These are phyloP conservation scores for Tupiocoris notatus DNA, from an alignment of 2,888 invertebrate genomes.

Conservation along the genomic window DNA sequence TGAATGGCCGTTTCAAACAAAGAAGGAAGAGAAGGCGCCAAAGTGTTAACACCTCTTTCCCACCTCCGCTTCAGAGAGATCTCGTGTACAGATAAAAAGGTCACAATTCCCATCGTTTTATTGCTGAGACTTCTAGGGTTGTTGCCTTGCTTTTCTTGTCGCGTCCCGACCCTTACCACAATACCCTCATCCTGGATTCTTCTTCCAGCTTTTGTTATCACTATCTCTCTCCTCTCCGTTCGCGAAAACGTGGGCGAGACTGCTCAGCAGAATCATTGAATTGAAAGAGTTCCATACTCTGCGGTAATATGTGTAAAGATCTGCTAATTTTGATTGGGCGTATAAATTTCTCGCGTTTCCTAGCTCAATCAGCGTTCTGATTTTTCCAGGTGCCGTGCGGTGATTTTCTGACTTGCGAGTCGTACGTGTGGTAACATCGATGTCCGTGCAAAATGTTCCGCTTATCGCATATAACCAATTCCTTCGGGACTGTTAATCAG, in stretches of 20 bases:
- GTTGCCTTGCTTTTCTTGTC: not conserved
- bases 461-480: not conserved
- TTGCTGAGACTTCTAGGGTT: constrained; percentile 1
- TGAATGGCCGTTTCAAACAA: not conserved
- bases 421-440: not conserved
- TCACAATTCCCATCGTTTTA: constrained; percentile 36
- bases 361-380: too few species aligned
- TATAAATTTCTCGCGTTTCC: too few species aligned
- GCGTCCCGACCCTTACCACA: not conserved
- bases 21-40: constrained; percentile 20
- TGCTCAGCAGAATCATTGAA: not conserved
- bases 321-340: too few species aligned
- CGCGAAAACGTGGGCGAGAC: not conserved
- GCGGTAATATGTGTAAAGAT: too few species aligned
- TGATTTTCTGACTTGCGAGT: too few species aligned
- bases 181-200: too few species aligned
- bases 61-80: constrained; percentile 1
- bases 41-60: constrained; percentile 21
- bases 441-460: not conserved
- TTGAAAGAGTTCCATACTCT: not conserved
- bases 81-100: constrained; percentile 33
- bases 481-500: not conserved
- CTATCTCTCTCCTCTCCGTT: not conserved
- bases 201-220: not conserved
- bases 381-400: too few species aligned